Evolutionary conservation across 92 coral and sea anemone species (phyloP).

Genomic region (Palythoa heliodiscus): DNA sequence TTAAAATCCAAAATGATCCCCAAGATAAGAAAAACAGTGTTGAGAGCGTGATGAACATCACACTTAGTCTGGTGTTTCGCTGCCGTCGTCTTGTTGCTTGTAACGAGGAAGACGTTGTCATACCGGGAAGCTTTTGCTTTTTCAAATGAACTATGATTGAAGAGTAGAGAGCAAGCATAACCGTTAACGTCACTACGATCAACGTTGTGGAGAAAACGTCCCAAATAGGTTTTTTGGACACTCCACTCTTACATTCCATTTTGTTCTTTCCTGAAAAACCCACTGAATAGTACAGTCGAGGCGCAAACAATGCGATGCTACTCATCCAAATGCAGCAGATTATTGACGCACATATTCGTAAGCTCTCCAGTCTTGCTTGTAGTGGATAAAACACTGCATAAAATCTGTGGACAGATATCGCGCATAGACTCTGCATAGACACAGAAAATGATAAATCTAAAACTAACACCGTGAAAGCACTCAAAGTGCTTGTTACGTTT

Average conservation of each 20-base stretch:
- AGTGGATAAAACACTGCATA: slow-evolving; percentile 21
- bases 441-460: neutral
- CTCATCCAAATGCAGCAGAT: slow-evolving; percentile 1
- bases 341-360: neutral
- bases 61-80: neutral
- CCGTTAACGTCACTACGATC: neutral
- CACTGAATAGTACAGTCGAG: neutral
- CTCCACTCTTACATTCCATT: neutral
- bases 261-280: neutral
- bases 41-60: neutral
- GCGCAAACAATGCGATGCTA: neutral
- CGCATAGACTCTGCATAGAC: neutral
- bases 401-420: slow-evolving; percentile 14
- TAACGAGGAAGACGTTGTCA: neutral
- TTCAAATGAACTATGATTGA: neutral
- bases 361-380: slow-evolving; percentile 8
- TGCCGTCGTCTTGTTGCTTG: neutral
- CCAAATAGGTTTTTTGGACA: neutral
- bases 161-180: neutral
- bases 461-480: neutral
- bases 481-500: neutral
- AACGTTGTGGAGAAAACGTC: neutral
- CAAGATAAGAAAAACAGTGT: neutral
- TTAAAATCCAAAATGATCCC: neutral
- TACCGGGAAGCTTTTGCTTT: neutral